Evolutionary conservation across 1,140 invertebrate genomes (phyloP), one percentile per base, ranked within the genome.

Genomic region (Drosophila ogumai): DNA sequence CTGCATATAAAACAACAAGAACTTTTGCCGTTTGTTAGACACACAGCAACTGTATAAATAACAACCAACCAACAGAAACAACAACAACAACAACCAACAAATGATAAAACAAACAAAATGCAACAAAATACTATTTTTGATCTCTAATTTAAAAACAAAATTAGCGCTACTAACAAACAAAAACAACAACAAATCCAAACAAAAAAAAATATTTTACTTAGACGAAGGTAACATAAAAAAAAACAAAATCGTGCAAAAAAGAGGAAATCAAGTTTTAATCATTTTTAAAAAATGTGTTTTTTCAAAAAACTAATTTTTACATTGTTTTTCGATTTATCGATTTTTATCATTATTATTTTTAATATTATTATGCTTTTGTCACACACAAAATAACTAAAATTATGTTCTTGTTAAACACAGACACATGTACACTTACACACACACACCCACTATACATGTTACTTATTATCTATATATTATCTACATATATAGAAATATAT

Each of bases 41-140:
- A 47, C 36, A 68, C 61, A 28, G 66, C 61, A 69, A 69, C 22
- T 36, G 38, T 64, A 60, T 61, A 25, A 52, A 54, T 54, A 22
- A 54, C 19, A 52, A 52, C 6, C 49, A 46, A 41, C 28, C 50
- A 73, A 66, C 34, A 73, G 50, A 34, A 81, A 43, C 38, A 69
- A 52, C 34, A 72, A 52, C 28, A 72, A 41, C 46, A 73, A 79
- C 46, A 55, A 79, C 31, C 41, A 63, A 40, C 44, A 58, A 56
- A 57, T 32, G 40, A 75, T 56, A 66, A 66, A 54, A 54, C 17
- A 36, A 54, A 34, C 13, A 81, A 88, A 88, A 80, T 80, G 84
- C 84, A 88, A 88, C 59, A 85, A 72, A 54, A 85, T 68, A 88
- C 84, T 88, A 88, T 88, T 87, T 88, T 87, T 87, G 82, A 87